Conservation (phyloP, 2,888 invertebrate species). For the Scaptodrosophila latifasciaeformis region DNA sequence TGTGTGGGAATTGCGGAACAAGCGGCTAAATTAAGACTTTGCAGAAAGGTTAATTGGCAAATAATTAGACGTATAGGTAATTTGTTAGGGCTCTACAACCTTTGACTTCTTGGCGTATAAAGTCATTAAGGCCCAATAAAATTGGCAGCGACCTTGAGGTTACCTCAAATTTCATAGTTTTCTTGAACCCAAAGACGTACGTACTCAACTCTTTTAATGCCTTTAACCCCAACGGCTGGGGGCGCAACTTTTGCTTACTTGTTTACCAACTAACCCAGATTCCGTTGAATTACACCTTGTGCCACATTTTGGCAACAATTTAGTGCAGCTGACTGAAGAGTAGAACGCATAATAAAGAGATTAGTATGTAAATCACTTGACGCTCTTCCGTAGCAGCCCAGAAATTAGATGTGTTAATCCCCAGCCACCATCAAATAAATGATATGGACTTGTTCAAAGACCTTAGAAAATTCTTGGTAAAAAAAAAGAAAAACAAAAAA, state of each 20-base stretch:
- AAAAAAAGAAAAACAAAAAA: background rate
- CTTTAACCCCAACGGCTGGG: background rate
- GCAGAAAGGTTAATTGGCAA: too few relatives aligned
- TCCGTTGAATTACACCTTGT: conserved; percentile 14
- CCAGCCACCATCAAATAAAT: too few relatives aligned
- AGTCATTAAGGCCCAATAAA: too few relatives aligned
- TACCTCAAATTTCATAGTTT: background rate
- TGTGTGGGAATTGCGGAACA: too few relatives aligned
- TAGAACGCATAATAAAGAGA: conserved; percentile 33
- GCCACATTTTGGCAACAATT: conserved; percentile 19
- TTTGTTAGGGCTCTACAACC: too few relatives aligned
- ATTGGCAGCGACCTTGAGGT: background rate
- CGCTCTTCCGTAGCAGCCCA: background rate
- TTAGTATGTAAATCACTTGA: conserved; percentile 52
- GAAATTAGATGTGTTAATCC: background rate
- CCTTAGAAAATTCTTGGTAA: conserved; percentile 32
- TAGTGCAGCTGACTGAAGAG: conserved; percentile 19
- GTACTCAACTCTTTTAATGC: too few relatives aligned
- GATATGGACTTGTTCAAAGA: background rate
- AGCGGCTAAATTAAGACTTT: too few relatives aligned
- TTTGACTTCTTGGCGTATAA: too few relatives aligned
- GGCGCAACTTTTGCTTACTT: background rate
- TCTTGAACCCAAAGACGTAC: background rate
- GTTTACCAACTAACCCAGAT: conserved; percentile 14
- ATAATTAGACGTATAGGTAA: too few relatives aligned